Evolutionary conservation across 2,113 vertebrate genomes (phyloP), one percentile per base, ranked within the genome.

Genomic region (Apteryx mantelli): DNA sequence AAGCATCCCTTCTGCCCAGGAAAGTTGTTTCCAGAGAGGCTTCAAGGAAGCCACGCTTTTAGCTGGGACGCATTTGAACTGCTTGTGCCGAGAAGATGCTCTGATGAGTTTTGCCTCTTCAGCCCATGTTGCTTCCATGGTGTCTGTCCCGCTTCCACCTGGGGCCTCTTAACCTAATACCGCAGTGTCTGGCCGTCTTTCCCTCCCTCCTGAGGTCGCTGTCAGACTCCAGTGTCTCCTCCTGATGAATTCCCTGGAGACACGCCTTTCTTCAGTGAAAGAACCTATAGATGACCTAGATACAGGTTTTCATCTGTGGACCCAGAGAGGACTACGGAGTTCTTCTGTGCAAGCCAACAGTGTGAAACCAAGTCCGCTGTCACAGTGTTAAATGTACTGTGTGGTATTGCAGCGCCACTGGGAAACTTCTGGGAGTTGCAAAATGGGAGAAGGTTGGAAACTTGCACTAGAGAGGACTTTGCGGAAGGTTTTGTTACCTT

Each of bases 201-300:
- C 19, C 46, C 28, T 9, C 34, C 13, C 34, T 7, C 34, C 34
- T 13, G 1, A 0, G 3, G 32, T 18, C 38, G 0, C 9, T 3
- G 28, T 7, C 24, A 1, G 34, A 55, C 52, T 44, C 25, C 1
- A 0, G 40, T 4, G 2, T 36, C 64, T 34, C 56, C 48, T 17
- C 34, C 48, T 1, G 2, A 1, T 4, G 21, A 14, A 36, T 40
- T 40, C 38, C 36, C 63, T 65, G 38, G n/a, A 25, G 38, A 16
- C 38, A 25, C 15, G 25, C 18, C 40, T 16, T 16, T 26, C 11
- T 30, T 68, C 65, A 13, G 9, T 16, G 65, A 19, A 44, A 46
- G 44, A 46, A 46, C 44, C 44, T 46, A 14, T 17, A 16, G 44
- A 14, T 46, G 13, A 17, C 44, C 15, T 46, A 46, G 44, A 46